phyloP scores from a whole-genome alignment of 2,797 vertebrate genomes.

The Arnoldichthys spilopterus region DNA sequence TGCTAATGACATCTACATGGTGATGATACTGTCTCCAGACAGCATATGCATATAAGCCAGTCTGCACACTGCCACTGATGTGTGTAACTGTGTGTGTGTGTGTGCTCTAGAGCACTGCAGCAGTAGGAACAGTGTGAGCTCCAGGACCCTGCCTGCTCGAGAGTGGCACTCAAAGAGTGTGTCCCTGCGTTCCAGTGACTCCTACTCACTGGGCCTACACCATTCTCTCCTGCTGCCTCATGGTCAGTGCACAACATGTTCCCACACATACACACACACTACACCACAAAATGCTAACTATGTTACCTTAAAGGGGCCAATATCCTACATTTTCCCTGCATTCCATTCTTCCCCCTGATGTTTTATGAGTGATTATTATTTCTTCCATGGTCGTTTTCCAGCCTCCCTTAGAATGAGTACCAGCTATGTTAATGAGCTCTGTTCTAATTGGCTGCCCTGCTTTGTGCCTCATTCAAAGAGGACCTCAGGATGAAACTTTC shows the following conservation, averaged over 20 bases:
- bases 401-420: no score
- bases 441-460: neutral
- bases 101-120: constrained; percentile 44
- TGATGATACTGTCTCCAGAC: neutral
- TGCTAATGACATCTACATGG: neutral
- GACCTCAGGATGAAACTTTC: no score
- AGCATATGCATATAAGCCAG: neutral
- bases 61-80: neutral
- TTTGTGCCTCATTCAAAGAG: neutral
- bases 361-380: no score
- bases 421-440: no score
- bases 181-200: constrained; percentile 69
- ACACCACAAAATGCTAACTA: neutral
- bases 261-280: neutral
- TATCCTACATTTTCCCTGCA: no score
- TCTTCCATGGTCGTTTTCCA: no score
- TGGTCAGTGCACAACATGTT: constrained; percentile 40
- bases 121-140: constrained; percentile 51
- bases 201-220: constrained; percentile 65
- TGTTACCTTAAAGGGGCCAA: no score
- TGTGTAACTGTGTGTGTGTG: constrained; percentile 31
- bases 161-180: constrained; percentile 58
- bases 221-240: constrained; percentile 59
- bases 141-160: constrained; percentile 47
- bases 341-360: no score